Percentiles rank a stretch among this genome's conserved stretches.
Conservation (phyloP, 2,797 vertebrate genomes). For the Austrolebias charrua region DNA sequence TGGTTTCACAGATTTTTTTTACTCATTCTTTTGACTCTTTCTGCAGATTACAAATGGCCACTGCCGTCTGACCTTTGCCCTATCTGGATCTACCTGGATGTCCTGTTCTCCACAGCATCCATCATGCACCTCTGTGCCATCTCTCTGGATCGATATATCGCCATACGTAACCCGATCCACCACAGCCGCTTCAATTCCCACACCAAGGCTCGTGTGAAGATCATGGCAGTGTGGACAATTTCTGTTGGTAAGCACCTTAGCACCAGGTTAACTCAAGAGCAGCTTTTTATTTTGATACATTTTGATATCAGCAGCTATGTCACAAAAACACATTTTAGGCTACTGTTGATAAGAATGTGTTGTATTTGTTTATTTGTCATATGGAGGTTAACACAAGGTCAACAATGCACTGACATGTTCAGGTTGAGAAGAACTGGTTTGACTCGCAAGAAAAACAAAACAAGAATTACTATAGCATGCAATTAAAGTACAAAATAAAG, state of each 20-base stretch:
- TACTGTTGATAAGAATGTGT: too few relatives aligned
- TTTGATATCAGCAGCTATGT: too few relatives aligned
- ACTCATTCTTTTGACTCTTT: neutral
- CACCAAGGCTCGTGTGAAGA: conserved; percentile 93
- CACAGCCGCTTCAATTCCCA: conserved; percentile 95
- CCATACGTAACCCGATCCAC: conserved; percentile 93
- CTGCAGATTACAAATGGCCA: conserved; percentile 89
- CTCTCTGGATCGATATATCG: conserved; percentile 94
- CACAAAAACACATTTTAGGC: too few relatives aligned
- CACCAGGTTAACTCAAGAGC: too few relatives aligned
- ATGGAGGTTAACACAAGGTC: too few relatives aligned
- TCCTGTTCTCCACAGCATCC: conserved; percentile 94
- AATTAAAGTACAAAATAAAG: too few relatives aligned
- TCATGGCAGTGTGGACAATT: conserved; percentile 95
- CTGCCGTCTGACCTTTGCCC: conserved; percentile 88
- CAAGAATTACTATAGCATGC: too few relatives aligned
- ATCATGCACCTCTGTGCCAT: conserved; percentile 98
- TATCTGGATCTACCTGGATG: conserved; percentile 95
- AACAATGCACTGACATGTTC: too few relatives aligned
- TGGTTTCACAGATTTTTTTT: neutral
- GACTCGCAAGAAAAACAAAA: too few relatives aligned
- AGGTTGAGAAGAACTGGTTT: too few relatives aligned
- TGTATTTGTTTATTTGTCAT: too few relatives aligned
- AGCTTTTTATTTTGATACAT: too few relatives aligned
- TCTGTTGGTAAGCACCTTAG: conserved; percentile 85